Evolutionary conservation across 2,888 invertebrate species (phyloP).

Genomic region (Volucella zonaria): DNA sequence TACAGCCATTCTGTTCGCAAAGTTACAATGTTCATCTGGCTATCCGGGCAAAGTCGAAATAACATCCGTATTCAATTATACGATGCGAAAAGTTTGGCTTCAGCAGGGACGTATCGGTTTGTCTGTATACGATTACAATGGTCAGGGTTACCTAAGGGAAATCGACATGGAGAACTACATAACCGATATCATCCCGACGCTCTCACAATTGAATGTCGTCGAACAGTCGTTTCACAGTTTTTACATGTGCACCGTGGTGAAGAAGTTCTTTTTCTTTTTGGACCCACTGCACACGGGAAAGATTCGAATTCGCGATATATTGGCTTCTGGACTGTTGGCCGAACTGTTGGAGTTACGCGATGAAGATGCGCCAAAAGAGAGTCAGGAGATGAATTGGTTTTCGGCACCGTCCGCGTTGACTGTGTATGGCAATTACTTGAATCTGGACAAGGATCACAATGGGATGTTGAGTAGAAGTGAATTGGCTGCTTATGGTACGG

Average conservation of each 20-base stretch:
- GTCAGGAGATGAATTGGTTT: slow-evolving; percentile 95
- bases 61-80: slow-evolving; percentile 95
- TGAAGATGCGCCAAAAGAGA: slow-evolving; percentile 91
- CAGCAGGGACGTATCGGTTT: slow-evolving; percentile 97
- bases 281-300: slow-evolving; percentile 94
- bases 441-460: slow-evolving; percentile 96
- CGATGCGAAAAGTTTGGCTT: slow-evolving; percentile 97
- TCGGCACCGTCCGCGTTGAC: slow-evolving; percentile 93
- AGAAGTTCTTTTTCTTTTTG: slow-evolving; percentile 97
- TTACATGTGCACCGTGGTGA: slow-evolving; percentile 97
- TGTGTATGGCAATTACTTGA: slow-evolving; percentile 96
- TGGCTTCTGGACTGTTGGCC: slow-evolving; percentile 91
- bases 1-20: slow-evolving; percentile 93
- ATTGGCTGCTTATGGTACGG: slow-evolving; percentile 94
- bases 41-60: slow-evolving; percentile 92
- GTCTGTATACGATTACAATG: slow-evolving; percentile 95
- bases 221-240: slow-evolving; percentile 97
- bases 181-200: slow-evolving; percentile 94
- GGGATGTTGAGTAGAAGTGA: slow-evolving; percentile 97
- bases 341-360: slow-evolving; percentile 94
- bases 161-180: slow-evolving; percentile 97
- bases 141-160: slow-evolving; percentile 94
- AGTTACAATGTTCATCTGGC: slow-evolving; percentile 92
- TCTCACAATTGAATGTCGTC: slow-evolving; percentile 94
- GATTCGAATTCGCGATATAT: slow-evolving; percentile 94